phyloP scores from a whole-genome alignment of 2,797 vertebrate genomes.

The Huso huso region DNA sequence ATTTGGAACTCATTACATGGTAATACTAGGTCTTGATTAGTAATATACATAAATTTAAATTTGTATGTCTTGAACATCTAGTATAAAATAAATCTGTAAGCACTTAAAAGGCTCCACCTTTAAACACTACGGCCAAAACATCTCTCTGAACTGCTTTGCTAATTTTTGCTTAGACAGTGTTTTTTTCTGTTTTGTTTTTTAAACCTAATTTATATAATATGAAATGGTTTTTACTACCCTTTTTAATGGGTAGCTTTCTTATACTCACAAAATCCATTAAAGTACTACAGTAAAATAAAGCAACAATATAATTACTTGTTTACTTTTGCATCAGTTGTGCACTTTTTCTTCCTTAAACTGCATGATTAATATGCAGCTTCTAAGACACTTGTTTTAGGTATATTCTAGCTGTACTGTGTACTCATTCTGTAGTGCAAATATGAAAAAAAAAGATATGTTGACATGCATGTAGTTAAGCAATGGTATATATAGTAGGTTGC shows the following conservation, averaged over 20 bases:
- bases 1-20: slow-evolving; percentile 8
- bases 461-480: background rate
- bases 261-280: too few relatives aligned
- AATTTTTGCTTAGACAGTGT: background rate
- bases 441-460: background rate
- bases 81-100: slow-evolving; percentile 15
- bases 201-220: too few relatives aligned
- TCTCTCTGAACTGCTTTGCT: background rate
- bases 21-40: slow-evolving; percentile 9
- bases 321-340: background rate
- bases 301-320: background rate
- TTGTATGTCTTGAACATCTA: slow-evolving; percentile 19
- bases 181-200: background rate
- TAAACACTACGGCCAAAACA: background rate
- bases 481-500: background rate
- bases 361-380: too few relatives aligned
- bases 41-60: slow-evolving; percentile 13
- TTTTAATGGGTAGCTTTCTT: too few relatives aligned
- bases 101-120: slow-evolving; percentile 13
- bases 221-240: too few relatives aligned
- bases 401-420: too few relatives aligned
- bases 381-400: too few relatives aligned
- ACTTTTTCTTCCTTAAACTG: background rate
- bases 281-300: too few relatives aligned
- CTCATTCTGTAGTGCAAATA: background rate